phyloP scores from a whole-genome alignment of 2,113 vertebrate species.

The Paralichthys olivaceus region DNA sequence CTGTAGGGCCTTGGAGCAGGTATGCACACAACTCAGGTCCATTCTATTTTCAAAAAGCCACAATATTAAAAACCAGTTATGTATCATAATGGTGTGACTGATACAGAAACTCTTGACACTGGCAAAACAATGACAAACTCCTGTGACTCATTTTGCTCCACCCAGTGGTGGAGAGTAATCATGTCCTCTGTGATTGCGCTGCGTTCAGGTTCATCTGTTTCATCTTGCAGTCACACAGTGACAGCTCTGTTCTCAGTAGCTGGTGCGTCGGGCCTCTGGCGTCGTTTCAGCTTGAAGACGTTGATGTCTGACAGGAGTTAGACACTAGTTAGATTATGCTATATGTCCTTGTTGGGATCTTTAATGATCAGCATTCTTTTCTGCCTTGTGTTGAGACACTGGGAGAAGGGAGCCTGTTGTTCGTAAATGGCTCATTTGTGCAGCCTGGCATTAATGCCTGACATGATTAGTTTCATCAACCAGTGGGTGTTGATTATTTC shows the following conservation, averaged over 20 bases:
- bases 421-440: constrained; percentile 38
- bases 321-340: constrained; percentile 13
- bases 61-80: background rate
- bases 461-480: constrained; percentile 22
- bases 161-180: background rate
- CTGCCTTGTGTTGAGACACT: constrained; percentile 28
- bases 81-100: background rate
- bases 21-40: background rate
- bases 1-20: too few relatives aligned
- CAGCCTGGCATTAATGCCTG: constrained; percentile 5
- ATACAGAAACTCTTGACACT: background rate
- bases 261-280: constrained; percentile 32
- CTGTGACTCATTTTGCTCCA: background rate
- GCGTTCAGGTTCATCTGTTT: constrained; percentile 19
- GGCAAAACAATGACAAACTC: background rate
- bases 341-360: constrained; percentile 32
- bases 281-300: constrained; percentile 50
- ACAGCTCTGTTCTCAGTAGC: constrained; percentile 48
- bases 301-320: constrained; percentile 51
- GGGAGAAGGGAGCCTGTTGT: constrained; percentile 12
- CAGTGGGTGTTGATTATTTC: constrained; percentile 38
- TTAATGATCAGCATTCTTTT: constrained; percentile 28
- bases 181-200: background rate
- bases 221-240: constrained; percentile 12
- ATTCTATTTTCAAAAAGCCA: background rate